Base-by-base conservation (phyloP, 2,797 vertebrate genomes). In the Choloepus didactylus region DNA sequence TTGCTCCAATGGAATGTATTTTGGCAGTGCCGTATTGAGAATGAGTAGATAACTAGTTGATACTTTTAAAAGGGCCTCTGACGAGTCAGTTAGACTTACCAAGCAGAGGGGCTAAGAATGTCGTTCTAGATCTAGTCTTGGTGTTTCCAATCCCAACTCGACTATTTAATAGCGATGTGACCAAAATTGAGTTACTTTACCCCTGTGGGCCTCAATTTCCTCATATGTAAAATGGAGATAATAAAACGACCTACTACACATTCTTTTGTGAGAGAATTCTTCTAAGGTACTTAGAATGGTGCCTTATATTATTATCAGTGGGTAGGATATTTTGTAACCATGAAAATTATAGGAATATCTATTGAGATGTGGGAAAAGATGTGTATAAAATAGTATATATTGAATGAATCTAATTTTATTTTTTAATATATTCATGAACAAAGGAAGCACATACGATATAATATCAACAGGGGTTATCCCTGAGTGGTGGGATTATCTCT, bases 381-480 rank as follows among this genome's bases (percentile, higher is more conserved):
- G 60, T 31, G 9, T 92, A 77, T 92, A 77, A 89, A 84, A 46
- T 79, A 54, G 60, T 25, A 59, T 62, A 87, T 25, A 67, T 14
- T 88, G 3, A n/a, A 77, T 73, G 49, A 81, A 2, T 87, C 18
- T 62, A 86, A 62, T 54, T 77, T 88, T 82, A 83, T 41, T 85
- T 84, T 60, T 93, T 87, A 25, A 38, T 51, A n/a, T 73, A 56
- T 87, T 88, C 56, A 84, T 62, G 76, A 81, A 62, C 29, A 80
- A 75, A 75, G 7, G 29, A 70, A 90, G 10, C 3, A 25, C 49
- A 44, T 44, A 14, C 35, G 73, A 64, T 62, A 1, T 60, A 11
- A 76, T 27, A 0, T 54, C 21, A 79, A 87, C 25, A 67, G 46
- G 67, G 19, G 23, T 70, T 56, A 38, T 81, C 35, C 76, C 72